Percentiles rank a stretch among this genome's conserved stretches.
These are phyloP conservation scores for Mythimna lalbum DNA, from an alignment of 2,888 invertebrate species.

Conservation along the genomic window DNA sequence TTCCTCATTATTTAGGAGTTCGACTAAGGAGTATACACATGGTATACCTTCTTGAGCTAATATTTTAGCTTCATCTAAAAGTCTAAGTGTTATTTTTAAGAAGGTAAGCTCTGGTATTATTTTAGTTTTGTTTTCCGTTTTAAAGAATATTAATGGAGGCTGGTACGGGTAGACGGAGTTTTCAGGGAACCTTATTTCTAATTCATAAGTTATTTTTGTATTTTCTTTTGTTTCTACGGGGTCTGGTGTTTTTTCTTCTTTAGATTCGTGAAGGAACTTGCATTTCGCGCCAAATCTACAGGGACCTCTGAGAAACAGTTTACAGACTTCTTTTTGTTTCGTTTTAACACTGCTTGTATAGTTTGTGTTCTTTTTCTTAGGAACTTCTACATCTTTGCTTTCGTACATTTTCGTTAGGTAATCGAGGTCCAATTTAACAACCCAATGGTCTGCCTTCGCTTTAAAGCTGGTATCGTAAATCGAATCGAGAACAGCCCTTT, in stretches of 20 bases:
- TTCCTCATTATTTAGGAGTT: slow-evolving; percentile 93
- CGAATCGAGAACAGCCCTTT: slow-evolving; percentile 94
- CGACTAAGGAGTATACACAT: slow-evolving; percentile 93
- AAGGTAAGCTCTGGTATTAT: slow-evolving; percentile 92
- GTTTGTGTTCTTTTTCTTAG: slow-evolving; percentile 82
- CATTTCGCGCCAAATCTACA: slow-evolving; percentile 95
- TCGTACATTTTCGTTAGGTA: slow-evolving; percentile 91
- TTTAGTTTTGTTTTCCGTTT: slow-evolving; percentile 89
- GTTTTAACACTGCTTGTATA: slow-evolving; percentile 82
- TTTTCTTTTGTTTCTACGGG: slow-evolving; percentile 72
- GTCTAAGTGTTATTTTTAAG: slow-evolving; percentile 92
- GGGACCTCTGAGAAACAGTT: slow-evolving; percentile 91
- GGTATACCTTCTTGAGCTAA: slow-evolving; percentile 93
- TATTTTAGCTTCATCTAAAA: slow-evolving; percentile 92
- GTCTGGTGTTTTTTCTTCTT: slow-evolving; percentile 75
- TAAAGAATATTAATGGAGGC: slow-evolving; percentile 93
- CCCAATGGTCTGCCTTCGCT: slow-evolving; percentile 93
- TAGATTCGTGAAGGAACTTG: slow-evolving; percentile 93
- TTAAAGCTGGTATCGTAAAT: slow-evolving; percentile 94
- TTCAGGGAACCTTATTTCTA: slow-evolving; percentile 94
- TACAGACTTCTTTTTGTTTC: slow-evolving; percentile 91
- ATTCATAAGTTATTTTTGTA: slow-evolving; percentile 89
- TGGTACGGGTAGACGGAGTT: slow-evolving; percentile 94
- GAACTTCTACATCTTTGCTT: slow-evolving; percentile 86
- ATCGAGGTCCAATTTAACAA: slow-evolving; percentile 92